Percentiles rank a stretch among this genome's conserved stretches.
Conservation (phyloP, 2,888 invertebrate species). For the Ormyrus pomaceus region DNA sequence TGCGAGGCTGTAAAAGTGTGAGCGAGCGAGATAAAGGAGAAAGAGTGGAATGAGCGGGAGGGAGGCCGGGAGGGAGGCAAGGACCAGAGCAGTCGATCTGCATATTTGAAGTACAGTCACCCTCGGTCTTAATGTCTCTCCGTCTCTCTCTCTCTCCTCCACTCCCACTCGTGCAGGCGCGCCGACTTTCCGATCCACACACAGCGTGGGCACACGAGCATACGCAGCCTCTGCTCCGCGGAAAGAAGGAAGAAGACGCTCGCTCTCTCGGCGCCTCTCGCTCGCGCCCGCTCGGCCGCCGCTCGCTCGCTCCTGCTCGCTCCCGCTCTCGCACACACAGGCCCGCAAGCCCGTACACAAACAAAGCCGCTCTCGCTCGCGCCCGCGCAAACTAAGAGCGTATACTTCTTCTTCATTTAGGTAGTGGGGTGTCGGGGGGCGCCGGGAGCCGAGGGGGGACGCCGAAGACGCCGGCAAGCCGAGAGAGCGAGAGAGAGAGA, state of each 20-base stretch:
- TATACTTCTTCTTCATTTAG: constrained; percentile 65
- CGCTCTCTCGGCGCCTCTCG: constrained; percentile 8
- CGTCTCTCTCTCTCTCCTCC: constrained; percentile 34
- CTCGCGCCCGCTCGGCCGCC: neutral
- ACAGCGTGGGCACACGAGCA: constrained; percentile 60
- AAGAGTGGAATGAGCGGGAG: constrained; percentile 38
- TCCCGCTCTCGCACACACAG: constrained; percentile 48
- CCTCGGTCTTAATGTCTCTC: constrained; percentile 62
- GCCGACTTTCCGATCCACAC: constrained; percentile 51
- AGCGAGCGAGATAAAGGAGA: constrained; percentile 53
- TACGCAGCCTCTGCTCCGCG: constrained; percentile 49
- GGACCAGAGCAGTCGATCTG: constrained; percentile 56
- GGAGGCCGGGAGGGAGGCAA: constrained; percentile 28
- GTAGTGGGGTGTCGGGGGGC: constrained; percentile 52
- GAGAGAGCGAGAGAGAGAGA: constrained; percentile 44
- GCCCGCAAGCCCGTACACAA: constrained; percentile 50
- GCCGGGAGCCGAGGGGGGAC: no score
- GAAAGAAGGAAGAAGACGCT: constrained; percentile 39
- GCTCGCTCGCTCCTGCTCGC: constrained; percentile 23
- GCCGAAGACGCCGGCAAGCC: no score
- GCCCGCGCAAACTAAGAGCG: constrained; percentile 63
- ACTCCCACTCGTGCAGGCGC: neutral
- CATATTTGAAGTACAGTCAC: constrained; percentile 60
- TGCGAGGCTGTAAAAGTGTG: constrained; percentile 57
- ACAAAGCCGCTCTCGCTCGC: constrained; percentile 56